Evolutionary conservation across 2,888 invertebrate genomes (phyloP).

Genomic region (Lapara coniferarum): DNA sequence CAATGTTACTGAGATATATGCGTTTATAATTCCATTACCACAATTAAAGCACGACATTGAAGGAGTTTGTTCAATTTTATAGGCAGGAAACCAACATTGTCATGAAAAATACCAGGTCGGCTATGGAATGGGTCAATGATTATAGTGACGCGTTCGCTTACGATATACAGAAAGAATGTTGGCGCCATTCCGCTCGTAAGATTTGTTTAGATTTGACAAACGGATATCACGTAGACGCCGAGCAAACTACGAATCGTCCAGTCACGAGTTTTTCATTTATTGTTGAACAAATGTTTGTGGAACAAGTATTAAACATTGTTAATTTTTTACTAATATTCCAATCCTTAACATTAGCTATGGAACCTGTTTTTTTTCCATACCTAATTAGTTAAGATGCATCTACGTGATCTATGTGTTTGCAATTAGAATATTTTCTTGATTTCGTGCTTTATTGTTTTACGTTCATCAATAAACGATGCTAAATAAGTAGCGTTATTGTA

Average conservation of each 20-base stretch:
- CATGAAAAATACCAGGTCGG: conserved; percentile 56
- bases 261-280: conserved; percentile 61
- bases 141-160: conserved; percentile 46
- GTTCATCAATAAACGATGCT: conserved; percentile 34
- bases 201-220: conserved; percentile 61
- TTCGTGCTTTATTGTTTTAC: conserved; percentile 13
- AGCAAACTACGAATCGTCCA: conserved; percentile 62
- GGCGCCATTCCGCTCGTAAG: conserved; percentile 63
- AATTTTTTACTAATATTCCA: background rate
- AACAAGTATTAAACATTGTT: conserved; percentile 33
- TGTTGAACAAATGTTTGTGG: conserved; percentile 48
- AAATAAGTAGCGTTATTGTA: conserved; percentile 30
- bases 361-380: background rate
- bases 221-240: conserved; percentile 61
- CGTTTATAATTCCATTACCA: conserved; percentile 24
- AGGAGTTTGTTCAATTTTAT: conserved; percentile 72
- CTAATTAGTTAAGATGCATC: background rate
- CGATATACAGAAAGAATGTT: conserved; percentile 54
- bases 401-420: conserved; percentile 7
- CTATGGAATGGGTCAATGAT: conserved; percentile 60
- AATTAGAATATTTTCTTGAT: conserved; percentile 9
- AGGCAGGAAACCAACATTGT: conserved; percentile 69
- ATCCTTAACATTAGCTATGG: background rate
- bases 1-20: conserved; percentile 6
- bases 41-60: conserved; percentile 75